These are phyloP conservation scores for Halictus quadricinctus DNA, from an alignment of 2,888 invertebrate species.

Conservation along the genomic window DNA sequence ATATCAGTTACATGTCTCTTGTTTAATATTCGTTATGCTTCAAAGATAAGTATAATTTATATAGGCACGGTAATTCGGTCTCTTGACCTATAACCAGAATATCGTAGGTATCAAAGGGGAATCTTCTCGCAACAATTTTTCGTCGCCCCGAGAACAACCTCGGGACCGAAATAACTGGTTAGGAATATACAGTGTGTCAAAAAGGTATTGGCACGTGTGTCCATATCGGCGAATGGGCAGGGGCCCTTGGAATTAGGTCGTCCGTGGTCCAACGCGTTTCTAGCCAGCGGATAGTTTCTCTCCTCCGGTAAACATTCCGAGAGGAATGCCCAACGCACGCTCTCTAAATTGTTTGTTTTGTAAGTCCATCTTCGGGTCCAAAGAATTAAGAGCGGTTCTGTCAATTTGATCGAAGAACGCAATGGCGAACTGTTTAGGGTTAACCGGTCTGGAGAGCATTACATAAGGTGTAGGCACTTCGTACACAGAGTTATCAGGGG, in stretches of 20 bases:
- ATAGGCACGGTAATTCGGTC: no score
- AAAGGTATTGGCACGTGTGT: background rate
- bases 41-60: no score
- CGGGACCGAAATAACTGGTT: constrained; percentile 8
- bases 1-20: no score
- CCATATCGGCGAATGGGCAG: background rate
- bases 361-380: no score
- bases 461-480: background rate
- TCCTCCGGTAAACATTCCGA: background rate
- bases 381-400: background rate
- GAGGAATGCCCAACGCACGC: background rate
- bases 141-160: constrained; percentile 6
- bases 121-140: background rate
- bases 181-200: background rate
- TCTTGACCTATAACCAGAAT: background rate
- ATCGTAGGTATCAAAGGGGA: background rate
- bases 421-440: background rate
- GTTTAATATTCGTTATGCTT: no score
- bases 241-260: background rate
- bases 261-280: background rate
- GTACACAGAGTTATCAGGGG: background rate
- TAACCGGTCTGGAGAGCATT: background rate
- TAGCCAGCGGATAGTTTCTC: background rate
- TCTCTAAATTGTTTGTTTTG: background rate
- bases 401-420: no score